phyloP scores from a whole-genome alignment of 2,113 vertebrate species.

The Gasterosteus nipponicus region DNA sequence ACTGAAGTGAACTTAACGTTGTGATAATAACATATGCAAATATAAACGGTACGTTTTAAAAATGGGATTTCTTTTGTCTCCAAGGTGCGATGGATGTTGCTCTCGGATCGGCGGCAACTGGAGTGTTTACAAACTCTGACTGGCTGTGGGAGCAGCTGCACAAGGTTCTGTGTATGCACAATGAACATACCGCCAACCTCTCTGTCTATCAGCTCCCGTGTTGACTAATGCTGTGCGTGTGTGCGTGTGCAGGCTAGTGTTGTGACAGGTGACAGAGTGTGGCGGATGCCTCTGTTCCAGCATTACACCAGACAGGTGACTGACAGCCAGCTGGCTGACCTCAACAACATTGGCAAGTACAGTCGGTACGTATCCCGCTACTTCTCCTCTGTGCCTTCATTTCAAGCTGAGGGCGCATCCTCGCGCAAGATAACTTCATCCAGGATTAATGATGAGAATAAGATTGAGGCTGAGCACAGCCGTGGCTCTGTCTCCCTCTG shows the following conservation, averaged over 20 bases:
- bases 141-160: conserved; percentile 92
- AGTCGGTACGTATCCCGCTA: conserved; percentile 82
- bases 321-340: conserved; percentile 92
- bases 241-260: conserved; percentile 88
- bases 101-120: conserved; percentile 91
- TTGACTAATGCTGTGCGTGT: conserved; percentile 38
- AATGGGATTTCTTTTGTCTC: conserved; percentile 10
- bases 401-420: neutral
- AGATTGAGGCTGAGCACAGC: neutral
- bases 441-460: neutral
- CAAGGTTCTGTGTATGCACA: conserved; percentile 65
- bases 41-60: neutral
- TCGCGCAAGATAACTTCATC: neutral
- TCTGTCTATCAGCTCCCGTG: conserved; percentile 18
- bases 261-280: conserved; percentile 94
- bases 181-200: conserved; percentile 2
- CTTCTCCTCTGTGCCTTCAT: neutral
- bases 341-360: conserved; percentile 95
- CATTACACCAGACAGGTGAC: conserved; percentile 94
- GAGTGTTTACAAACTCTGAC: conserved; percentile 94
- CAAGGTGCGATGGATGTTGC: conserved; percentile 95
- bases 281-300: conserved; percentile 98
- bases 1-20: neutral
- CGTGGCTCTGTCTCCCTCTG: neutral
- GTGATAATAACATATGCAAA: neutral